These are phyloP conservation scores for Potamarius usumacintae DNA, from an alignment of 2,113 vertebrate genomes.

Conservation along the genomic window DNA sequence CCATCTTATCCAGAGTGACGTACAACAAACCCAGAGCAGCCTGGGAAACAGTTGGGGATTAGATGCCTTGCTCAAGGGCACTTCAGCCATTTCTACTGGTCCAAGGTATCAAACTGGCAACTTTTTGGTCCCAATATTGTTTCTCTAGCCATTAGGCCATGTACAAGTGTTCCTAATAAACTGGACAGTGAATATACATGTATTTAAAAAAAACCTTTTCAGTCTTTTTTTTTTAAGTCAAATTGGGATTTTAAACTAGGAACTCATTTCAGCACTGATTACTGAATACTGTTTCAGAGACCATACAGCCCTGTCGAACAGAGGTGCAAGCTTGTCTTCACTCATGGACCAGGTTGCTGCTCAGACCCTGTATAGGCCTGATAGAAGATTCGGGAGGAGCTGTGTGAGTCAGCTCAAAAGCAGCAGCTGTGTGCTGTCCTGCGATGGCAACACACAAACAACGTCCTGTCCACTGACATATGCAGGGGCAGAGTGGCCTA, in stretches of 20 bases:
- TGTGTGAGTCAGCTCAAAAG: background rate
- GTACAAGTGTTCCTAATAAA: no score
- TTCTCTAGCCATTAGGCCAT: no score
- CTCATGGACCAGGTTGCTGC: background rate
- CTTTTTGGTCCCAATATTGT: no score
- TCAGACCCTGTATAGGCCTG: background rate
- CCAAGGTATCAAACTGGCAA: no score
- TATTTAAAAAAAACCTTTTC: background rate
- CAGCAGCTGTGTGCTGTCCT: conserved; percentile 67
- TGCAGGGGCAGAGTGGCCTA: conserved; percentile 68
- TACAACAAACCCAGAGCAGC: no score
- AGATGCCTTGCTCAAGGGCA: no score
- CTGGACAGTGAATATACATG: no score
- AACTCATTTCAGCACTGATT: background rate
- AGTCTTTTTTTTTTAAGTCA: no score
- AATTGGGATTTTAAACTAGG: background rate
- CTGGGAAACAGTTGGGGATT: no score
- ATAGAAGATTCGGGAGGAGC: background rate
- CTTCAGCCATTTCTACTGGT: no score
- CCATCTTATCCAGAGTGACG: no score
- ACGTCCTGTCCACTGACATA: conserved; percentile 66
- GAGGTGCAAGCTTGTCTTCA: background rate
- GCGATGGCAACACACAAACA: conserved; percentile 24
- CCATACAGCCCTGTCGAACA: background rate
- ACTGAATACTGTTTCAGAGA: background rate